These are phyloP conservation scores for Uria lomvia DNA, from an alignment of 2,113 vertebrate species.

Conservation along the genomic window DNA sequence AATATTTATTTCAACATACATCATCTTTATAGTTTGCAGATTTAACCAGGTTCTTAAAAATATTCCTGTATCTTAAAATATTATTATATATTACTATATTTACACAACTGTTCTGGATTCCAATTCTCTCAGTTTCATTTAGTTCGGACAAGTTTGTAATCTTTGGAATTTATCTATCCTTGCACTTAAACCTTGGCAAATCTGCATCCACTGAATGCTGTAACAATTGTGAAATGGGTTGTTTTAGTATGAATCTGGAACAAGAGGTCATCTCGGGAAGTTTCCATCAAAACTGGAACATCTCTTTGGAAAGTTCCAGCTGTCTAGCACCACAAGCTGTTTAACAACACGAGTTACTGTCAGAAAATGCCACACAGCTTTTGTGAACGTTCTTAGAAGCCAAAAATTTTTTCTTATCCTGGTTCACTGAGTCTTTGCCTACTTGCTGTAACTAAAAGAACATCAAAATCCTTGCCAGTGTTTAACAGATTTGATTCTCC, in stretches of 20 bases:
- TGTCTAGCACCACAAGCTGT: not conserved
- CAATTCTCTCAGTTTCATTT: not conserved
- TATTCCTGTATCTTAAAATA: not conserved
- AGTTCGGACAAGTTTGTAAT: not conserved
- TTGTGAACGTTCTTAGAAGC: not conserved
- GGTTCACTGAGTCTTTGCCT: not conserved
- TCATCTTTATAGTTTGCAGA: not conserved
- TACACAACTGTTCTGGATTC: not conserved
- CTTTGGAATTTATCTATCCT: not conserved
- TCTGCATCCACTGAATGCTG: not conserved
- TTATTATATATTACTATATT: not conserved
- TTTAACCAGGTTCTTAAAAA: not conserved
- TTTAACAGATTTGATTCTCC: not conserved
- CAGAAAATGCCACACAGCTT: not conserved
- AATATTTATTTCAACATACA: not conserved
- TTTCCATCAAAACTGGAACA: not conserved
- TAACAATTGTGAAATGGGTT: not conserved
- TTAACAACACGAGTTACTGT: not conserved
- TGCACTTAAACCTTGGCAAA: not conserved
- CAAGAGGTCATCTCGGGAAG: not conserved
- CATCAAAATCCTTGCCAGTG: not conserved
- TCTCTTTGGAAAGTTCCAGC: not conserved
- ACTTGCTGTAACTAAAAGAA: not conserved
- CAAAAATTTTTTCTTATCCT: accelerated
- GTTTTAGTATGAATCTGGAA: not conserved